Percentiles rank a stretch among this genome's conserved stretches.
Evolutionary conservation across 2,797 vertebrate genomes (phyloP).

Genomic region (Pseudocheirus occidentalis): DNA sequence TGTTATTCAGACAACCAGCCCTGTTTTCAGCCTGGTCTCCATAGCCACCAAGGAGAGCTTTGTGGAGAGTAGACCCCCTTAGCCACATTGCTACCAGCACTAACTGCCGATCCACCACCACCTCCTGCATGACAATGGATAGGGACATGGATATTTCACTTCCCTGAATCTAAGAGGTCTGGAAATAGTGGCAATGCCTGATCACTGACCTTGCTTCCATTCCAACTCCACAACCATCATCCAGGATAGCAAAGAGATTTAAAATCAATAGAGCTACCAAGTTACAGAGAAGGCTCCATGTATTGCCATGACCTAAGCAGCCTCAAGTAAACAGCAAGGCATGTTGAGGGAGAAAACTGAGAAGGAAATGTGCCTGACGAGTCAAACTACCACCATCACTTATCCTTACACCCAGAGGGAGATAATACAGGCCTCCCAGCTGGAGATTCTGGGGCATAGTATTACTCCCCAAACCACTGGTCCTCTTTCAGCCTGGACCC

Average conservation of each 20-base stretch:
- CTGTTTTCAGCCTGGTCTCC: not conserved
- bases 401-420: too few relatives aligned
- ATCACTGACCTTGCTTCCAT: not conserved
- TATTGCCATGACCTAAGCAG: not conserved
- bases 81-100: not conserved
- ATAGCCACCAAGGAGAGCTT: not conserved
- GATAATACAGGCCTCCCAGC: too few relatives aligned
- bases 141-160: not conserved
- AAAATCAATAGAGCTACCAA: not conserved
- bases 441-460: too few relatives aligned
- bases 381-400: too few relatives aligned
- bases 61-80: not conserved
- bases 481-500: too few relatives aligned
- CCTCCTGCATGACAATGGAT: not conserved
- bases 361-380: not conserved
- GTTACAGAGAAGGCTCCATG: not conserved
- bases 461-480: too few relatives aligned
- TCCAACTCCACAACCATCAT: not conserved
- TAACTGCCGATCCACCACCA: not conserved
- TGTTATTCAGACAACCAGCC: not conserved
- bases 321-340: not conserved
- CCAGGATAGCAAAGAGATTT: not conserved
- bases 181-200: not conserved
- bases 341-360: not conserved
- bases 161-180: not conserved